phyloP scores from a whole-genome alignment of 2,113 vertebrate genomes.

The Coturnix japonica region DNA sequence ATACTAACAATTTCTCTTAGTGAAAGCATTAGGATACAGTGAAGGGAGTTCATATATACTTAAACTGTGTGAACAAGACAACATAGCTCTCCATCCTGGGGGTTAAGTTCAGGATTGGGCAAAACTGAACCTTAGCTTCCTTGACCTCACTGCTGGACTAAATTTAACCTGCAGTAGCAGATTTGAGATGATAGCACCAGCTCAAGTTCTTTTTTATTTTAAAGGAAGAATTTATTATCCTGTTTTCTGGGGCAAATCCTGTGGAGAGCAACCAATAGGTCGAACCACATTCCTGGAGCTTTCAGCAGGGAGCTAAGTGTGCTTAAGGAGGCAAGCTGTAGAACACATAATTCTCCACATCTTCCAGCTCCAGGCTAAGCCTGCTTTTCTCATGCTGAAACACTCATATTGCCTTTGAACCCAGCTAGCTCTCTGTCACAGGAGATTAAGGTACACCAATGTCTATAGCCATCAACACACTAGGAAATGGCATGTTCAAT shows the following conservation, averaged over 20 bases:
- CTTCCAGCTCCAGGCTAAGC: not conserved
- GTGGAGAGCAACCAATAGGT: not conserved
- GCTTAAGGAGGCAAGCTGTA: not conserved
- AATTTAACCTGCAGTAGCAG: not conserved
- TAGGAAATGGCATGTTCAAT: not conserved
- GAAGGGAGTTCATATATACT: not conserved
- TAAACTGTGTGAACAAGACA: not conserved
- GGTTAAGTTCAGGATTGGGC: not conserved
- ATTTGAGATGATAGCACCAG: not conserved
- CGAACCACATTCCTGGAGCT: not conserved
- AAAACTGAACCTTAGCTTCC: not conserved
- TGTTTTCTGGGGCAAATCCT: not conserved
- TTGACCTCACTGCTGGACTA: not conserved
- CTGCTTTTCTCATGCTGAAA: not conserved
- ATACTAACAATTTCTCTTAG: not conserved
- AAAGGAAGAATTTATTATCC: not conserved
- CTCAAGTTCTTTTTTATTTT: not conserved
- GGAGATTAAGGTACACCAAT: not conserved
- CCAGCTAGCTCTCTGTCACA: not conserved
- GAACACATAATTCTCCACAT: not conserved
- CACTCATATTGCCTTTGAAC: not conserved
- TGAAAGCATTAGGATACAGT: not conserved
- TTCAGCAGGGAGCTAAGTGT: not conserved
- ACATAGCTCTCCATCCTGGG: not conserved
- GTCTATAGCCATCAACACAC: not conserved